Percentiles rank a stretch among this genome's conserved stretches.
These are phyloP conservation scores for Tachuris rubrigastra DNA, from an alignment of 2,113 vertebrate genomes.

Conservation along the genomic window DNA sequence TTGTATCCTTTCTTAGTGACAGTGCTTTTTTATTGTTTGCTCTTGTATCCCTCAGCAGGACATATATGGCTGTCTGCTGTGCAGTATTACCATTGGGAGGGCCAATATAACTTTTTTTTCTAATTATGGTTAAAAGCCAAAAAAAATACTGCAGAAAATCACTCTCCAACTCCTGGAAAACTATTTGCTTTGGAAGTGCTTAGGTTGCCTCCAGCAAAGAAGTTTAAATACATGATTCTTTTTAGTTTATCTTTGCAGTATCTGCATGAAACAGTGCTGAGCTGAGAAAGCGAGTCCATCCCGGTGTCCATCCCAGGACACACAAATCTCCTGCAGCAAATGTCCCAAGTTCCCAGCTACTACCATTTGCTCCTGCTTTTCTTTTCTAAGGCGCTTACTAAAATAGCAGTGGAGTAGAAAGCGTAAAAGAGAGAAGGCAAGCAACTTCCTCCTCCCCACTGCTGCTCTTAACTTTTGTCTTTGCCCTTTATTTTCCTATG, in stretches of 20 bases:
- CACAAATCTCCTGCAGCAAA: background rate
- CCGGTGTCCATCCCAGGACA: background rate
- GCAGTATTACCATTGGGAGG: background rate
- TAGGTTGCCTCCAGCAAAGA: background rate
- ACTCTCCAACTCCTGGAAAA: background rate
- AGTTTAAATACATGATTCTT: background rate
- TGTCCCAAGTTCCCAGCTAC: background rate
- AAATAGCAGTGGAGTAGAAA: background rate
- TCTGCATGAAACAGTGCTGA: background rate
- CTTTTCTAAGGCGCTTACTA: background rate
- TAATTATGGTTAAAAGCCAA: background rate
- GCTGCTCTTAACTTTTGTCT: background rate
- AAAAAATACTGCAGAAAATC: background rate
- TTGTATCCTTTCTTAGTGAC: background rate
- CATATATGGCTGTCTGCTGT: background rate
- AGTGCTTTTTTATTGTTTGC: background rate
- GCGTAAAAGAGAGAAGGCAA: background rate
- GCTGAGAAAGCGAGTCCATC: background rate
- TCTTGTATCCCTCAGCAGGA: background rate
- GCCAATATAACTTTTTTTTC: background rate
- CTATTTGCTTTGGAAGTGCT: background rate
- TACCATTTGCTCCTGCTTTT: background rate
- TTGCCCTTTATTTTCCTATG: background rate
- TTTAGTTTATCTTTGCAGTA: background rate
- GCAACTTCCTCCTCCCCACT: background rate